phyloP scores from a whole-genome alignment of 2,113 vertebrate genomes.

The Stictonetta naevosa region DNA sequence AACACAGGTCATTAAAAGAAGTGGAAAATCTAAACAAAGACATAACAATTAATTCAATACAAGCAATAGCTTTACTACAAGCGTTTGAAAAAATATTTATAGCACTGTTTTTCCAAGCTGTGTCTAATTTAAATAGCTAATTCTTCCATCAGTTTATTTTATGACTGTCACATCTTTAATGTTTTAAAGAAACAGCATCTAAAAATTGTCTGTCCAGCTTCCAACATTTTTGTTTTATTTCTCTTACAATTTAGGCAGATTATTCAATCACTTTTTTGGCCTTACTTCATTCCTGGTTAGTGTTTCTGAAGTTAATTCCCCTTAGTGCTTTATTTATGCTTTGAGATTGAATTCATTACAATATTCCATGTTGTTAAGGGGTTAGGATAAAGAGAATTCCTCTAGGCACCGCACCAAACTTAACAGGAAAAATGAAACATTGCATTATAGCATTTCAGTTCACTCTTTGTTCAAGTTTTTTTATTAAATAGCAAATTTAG shows the following conservation, averaged over 20 bases:
- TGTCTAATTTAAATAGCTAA: constrained; percentile 4
- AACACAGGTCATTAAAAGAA: constrained; percentile 43
- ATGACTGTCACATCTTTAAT: background rate
- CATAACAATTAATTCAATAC: constrained; percentile 44
- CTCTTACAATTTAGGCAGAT: background rate
- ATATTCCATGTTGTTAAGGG: background rate
- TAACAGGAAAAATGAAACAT: background rate
- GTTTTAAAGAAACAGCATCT: background rate
- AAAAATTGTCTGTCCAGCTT: background rate
- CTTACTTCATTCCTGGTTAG: background rate
- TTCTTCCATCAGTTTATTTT: constrained; percentile 8
- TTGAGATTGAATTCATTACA: background rate
- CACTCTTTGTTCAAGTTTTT: background rate
- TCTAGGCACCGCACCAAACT: background rate
- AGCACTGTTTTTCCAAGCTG: background rate
- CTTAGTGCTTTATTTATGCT: background rate
- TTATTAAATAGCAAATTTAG: background rate
- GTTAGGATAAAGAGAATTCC: background rate
- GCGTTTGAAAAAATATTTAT: constrained; percentile 28
- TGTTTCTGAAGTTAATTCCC: background rate
- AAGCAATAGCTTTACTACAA: background rate
- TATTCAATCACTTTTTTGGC: background rate
- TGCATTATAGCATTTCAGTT: background rate
- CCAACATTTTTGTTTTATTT: background rate
- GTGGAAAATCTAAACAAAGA: constrained; percentile 59